Evolutionary conservation across 2,888 invertebrate species (phyloP), one percentile per base, ranked within the genome.

Genomic region (Drymonia ruficornis): DNA sequence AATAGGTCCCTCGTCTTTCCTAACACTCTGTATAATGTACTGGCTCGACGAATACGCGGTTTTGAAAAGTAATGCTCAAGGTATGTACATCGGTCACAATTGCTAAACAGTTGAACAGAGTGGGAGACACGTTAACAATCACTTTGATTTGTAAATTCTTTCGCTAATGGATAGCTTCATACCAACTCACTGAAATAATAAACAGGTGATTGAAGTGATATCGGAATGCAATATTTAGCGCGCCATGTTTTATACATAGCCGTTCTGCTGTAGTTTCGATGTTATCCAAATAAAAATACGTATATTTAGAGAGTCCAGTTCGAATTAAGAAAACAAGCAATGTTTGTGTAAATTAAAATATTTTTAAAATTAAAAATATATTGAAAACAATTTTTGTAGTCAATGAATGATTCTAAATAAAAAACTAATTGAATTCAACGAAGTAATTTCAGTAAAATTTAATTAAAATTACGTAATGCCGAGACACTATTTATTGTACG

Each of bases 221-320:
- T 19, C 18, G 19, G 19, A 18, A 43, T 43, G 18, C 43, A 43
- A 43, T 43, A 43, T 43, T 43, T 19, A 5, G 19, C 11, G 13
- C 1, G 23, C 18, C 13, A 13, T 13, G n/a, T n/a, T 9, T 36
- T 36, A 1, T 43, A 19, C 19, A 36, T 36, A 19, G 19, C 40
- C 16, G 16, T 40, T 40, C 23, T 13, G 43, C 11, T 9, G 19
- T 43, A 43, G 43, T 43, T 46, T 29, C 8, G 29, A 46, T 15
- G 46, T 46, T 46, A 46, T 29, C 46, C n/a, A 46, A 46, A 46
- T 46, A 46, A 46, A 29, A 46, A 46, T 15, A 46, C 1, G 29
- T n/a, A 2, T 28, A 29, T 46, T 29, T 15, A 29, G 15, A n/a
- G 28, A 46, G 9, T 29, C 46, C 2, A 29, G 46, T 9, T 2